Evolutionary conservation across 2,113 vertebrate species (phyloP).

Genomic region (Nicator chloris): DNA sequence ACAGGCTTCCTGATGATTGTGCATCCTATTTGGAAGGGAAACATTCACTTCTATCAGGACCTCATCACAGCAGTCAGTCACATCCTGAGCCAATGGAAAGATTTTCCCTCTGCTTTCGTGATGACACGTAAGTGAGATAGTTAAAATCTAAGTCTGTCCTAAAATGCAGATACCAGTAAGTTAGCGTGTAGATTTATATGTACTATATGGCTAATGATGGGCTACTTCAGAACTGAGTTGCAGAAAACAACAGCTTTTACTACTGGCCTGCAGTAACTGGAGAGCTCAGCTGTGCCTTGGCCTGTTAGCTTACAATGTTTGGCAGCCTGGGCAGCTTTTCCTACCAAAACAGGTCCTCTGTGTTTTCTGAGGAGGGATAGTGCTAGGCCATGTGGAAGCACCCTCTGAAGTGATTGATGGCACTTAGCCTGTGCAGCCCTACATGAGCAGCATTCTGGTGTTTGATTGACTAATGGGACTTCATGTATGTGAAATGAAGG

Average conservation of each 20-base stretch:
- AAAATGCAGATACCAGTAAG: not conserved
- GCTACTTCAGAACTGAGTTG: not conserved
- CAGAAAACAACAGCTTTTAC: not conserved
- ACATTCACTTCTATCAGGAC: constrained; percentile 23
- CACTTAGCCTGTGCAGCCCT: not conserved
- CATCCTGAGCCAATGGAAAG: constrained; percentile 64
- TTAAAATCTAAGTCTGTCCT: not conserved
- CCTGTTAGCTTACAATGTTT: not conserved
- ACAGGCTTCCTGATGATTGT: constrained; percentile 75
- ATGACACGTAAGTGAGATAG: constrained; percentile 81
- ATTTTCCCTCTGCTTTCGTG: constrained; percentile 79
- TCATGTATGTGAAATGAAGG: not conserved
- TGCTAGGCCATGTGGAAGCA: not conserved
- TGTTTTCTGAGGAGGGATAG: not conserved
- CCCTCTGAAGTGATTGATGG: not conserved
- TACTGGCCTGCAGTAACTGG: not conserved
- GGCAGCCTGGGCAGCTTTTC: not conserved
- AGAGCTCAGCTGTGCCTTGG: not conserved
- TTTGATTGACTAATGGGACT: not conserved
- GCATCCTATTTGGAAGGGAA: constrained; percentile 81
- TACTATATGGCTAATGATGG: not conserved
- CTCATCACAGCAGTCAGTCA: constrained; percentile 28
- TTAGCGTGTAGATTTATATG: not conserved
- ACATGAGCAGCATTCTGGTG: not conserved
- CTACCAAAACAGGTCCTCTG: not conserved